These are phyloP conservation scores for Tauraco hartlaubi DNA, from an alignment of 2,797 vertebrate genomes.

Conservation along the genomic window DNA sequence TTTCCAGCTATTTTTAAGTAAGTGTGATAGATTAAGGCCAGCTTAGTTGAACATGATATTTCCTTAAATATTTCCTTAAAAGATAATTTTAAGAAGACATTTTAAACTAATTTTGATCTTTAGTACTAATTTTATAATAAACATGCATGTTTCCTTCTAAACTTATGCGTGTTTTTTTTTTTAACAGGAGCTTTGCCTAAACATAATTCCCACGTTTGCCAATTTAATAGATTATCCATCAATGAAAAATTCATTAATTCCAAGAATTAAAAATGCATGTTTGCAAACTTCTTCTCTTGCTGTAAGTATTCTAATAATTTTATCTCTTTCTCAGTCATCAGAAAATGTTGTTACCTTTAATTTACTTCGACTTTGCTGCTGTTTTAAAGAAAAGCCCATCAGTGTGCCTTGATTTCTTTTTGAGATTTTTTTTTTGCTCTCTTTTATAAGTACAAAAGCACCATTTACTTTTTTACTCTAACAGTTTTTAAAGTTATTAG, in stretches of 20 bases:
- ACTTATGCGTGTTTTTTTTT: not conserved
- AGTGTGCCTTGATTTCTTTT: not conserved
- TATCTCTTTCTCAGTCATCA: not conserved
- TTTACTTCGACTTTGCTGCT: not conserved
- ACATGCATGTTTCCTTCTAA: slow-evolving; percentile 3
- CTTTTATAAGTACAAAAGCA: not conserved
- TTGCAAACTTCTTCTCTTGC: slow-evolving; percentile 97
- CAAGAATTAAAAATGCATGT: slow-evolving; percentile 95
- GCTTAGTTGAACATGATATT: not conserved
- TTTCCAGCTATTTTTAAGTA: not conserved
- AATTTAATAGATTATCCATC: slow-evolving; percentile 99
- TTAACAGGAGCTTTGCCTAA: slow-evolving; percentile 95
- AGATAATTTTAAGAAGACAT: not conserved
- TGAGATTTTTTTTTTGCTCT: not conserved
- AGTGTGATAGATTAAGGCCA: not conserved
- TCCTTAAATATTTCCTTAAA: not conserved
- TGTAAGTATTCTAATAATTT: slow-evolving; percentile 84
- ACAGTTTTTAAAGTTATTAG: not conserved
- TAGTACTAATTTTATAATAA: not conserved
- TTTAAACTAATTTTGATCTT: not conserved
- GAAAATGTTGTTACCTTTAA: not conserved
- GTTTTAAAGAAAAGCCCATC: not conserved
- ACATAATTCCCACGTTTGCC: slow-evolving; percentile 98
- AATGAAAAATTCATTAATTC: slow-evolving; percentile 99
- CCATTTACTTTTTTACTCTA: not conserved